Conservation (phyloP, 2,888 invertebrate genomes). For the Rhingia rostrata region DNA sequence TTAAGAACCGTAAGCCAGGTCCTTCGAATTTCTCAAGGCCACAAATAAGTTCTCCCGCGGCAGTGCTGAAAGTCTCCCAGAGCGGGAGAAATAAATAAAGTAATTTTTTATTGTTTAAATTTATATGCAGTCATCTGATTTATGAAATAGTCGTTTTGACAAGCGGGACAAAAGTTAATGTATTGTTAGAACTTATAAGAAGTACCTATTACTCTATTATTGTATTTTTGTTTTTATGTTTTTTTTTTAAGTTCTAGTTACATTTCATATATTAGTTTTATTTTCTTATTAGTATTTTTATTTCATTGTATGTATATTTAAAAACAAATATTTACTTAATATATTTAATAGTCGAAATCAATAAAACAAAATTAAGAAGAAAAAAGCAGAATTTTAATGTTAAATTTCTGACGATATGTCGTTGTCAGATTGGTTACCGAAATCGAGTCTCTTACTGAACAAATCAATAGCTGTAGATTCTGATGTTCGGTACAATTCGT, state of each 20-base stretch:
- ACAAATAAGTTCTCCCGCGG: conserved; percentile 77
- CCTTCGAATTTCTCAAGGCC: conserved; percentile 79
- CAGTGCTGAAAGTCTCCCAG: conserved; percentile 60
- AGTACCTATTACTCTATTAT: conserved; percentile 54
- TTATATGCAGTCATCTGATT: conserved; percentile 28
- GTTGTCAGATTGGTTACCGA: no score
- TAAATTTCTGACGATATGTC: no score
- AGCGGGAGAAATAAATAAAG: conserved; percentile 57
- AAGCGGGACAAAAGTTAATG: conserved; percentile 33
- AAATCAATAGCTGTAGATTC: not conserved
- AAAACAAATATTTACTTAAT: conserved; percentile 66
- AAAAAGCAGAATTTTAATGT: no score
- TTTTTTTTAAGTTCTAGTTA: conserved; percentile 44
- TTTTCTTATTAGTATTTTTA: conserved; percentile 38
- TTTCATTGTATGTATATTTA: conserved; percentile 71
- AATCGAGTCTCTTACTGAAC: no score
- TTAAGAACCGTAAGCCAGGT: conserved; percentile 86
- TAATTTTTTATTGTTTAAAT: conserved; percentile 29
- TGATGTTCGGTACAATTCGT: not conserved
- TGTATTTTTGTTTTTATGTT: conserved; percentile 25
- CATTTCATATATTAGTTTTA: conserved; percentile 51
- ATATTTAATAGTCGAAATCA: conserved; percentile 70
- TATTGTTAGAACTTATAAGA: conserved; percentile 58
- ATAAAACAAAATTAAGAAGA: conserved; percentile 19
- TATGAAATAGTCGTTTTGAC: conserved; percentile 16